Base-by-base conservation (phyloP, 2,888 invertebrate genomes). In the Callyntrura guangdongensis region DNA sequence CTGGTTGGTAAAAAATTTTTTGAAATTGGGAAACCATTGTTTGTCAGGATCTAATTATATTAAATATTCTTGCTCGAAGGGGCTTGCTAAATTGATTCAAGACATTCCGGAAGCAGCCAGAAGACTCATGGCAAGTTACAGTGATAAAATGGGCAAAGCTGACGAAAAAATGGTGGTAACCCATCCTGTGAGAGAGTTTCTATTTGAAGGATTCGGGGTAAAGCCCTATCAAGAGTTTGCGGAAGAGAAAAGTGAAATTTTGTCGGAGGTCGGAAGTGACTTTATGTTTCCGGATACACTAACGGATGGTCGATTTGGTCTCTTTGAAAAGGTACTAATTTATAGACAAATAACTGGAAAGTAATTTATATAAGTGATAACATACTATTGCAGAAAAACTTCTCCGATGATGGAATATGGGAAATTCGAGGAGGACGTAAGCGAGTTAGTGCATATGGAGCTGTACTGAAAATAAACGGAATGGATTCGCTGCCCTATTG, bases 1-100 rank as follows among this genome's bases (percentile, higher is more conserved):
- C 92, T 95, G 94, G 95, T 95, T 93, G 94, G 25, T 87, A 1
- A 6, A 14, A 4, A 25, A 2, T 8, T 1, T 27, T n/a, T 56
- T 56, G 56, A n/a, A 9, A 56, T 56, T 56, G 4, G 14, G 3
- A 8, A 47, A 47, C 47, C n/a, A n/a, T n/a, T 47, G 47, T 12
- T n/a, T 14, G n/a, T n/a, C n/a, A n/a, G n/a, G 56, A 56, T 3
- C 3, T 14, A 56, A 56, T 56, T 17, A 61, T 14, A 4, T 17
- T 14, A 61, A 64, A 27, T 6, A 22, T 47, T 86, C 1, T 86
- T 49, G 6, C 17, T 8, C 20, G 45, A 27, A 92, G 92, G 92
- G 89, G 0, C 36, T 92, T 8, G 89, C 91, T 17, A 92, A 85
- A 72, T 79, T 91, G 84, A 90, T 91, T 49, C 67, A 87, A 8